Evolutionary conservation across 1,140 invertebrate species (phyloP).

Genomic region (Pararge aegeria): DNA sequence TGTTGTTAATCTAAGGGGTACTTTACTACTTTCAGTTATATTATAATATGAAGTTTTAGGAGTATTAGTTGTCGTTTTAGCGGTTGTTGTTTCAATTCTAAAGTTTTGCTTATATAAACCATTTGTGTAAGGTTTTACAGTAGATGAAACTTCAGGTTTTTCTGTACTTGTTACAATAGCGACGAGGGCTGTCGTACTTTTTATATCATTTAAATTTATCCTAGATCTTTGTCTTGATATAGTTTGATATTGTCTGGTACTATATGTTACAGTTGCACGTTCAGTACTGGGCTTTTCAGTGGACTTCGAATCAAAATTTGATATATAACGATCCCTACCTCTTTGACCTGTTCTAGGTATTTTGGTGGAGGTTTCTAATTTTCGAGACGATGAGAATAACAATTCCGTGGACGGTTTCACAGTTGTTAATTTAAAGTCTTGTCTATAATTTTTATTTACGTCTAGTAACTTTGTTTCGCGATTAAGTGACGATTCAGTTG

Average conservation of each 20-base stretch:
- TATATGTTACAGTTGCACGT: not conserved
- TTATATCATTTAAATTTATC: not conserved
- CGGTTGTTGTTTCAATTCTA: not conserved
- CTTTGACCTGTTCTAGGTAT: not conserved
- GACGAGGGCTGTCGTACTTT: not conserved
- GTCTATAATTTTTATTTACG: not conserved
- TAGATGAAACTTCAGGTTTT: not conserved
- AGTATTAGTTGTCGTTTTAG: not conserved
- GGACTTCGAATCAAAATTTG: not conserved
- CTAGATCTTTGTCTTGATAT: not conserved
- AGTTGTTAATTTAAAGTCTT: not conserved
- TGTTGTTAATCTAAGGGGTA: not conserved
- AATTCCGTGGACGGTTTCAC: not conserved
- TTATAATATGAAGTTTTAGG: not conserved
- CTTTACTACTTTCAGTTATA: not conserved
- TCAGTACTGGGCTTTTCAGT: not conserved
- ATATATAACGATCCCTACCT: not conserved
- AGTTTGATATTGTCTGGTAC: not conserved
- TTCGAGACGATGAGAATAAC: not conserved
- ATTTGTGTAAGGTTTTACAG: not conserved
- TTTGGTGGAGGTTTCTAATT: not conserved
- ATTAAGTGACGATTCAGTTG: not conserved
- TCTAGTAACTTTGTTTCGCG: not conserved
- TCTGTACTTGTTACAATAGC: not conserved
- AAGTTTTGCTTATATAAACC: not conserved